Evolutionary conservation across 2,888 invertebrate genomes (phyloP).

Genomic region (Pardosa pseudoannulata): DNA sequence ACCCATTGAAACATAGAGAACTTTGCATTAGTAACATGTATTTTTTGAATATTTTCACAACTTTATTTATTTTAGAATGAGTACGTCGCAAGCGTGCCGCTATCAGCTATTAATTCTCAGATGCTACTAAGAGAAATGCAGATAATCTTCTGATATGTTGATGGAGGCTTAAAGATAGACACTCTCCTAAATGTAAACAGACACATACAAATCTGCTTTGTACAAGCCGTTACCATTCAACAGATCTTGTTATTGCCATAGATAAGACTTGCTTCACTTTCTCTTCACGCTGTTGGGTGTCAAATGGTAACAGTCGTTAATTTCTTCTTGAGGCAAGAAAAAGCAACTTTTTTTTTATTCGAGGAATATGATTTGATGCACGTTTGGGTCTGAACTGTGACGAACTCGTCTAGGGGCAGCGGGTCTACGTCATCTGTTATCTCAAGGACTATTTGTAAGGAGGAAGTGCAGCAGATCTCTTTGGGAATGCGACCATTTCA

Average conservation of each 20-base stretch:
- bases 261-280: not conserved
- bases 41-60: too few species aligned
- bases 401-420: not conserved
- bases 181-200: too few species aligned
- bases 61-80: too few species aligned
- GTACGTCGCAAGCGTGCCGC: too few species aligned
- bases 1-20: too few species aligned
- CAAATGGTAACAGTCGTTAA: constrained; percentile 5
- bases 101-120: too few species aligned
- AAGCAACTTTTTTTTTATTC: not conserved
- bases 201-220: not conserved
- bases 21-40: too few species aligned
- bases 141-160: too few species aligned
- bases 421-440: constrained; percentile 2
- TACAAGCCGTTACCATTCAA: not conserved
- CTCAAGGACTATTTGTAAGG: constrained; percentile 25
- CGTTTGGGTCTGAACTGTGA: constrained; percentile 3
- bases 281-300: not conserved
- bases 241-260: not conserved
- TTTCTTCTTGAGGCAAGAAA: constrained; percentile 3
- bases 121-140: too few species aligned
- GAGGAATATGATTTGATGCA: constrained; percentile 2
- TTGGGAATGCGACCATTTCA: not conserved
- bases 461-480: constrained; percentile 12
- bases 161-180: too few species aligned